Conservation (phyloP, 2,113 vertebrate genomes). For the Myrmophylax atrothorax region DNA sequence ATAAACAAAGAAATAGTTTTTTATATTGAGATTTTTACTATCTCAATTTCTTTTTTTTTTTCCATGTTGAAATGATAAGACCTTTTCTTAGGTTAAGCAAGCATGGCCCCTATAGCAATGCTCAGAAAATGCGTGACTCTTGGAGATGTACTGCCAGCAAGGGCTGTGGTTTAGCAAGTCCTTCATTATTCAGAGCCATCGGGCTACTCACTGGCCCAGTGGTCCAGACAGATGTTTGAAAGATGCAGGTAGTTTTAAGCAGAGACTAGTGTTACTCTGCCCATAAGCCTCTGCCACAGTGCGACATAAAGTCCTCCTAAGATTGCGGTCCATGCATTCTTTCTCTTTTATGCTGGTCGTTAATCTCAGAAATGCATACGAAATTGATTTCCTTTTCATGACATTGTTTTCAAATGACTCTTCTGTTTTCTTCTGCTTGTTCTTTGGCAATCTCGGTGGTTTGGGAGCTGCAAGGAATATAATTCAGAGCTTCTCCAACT, state of each 20-base stretch:
- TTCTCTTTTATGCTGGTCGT: neutral
- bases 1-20: neutral
- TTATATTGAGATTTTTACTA: neutral
- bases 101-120: neutral
- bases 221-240: neutral
- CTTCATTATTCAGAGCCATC: neutral
- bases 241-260: neutral
- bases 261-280: neutral
- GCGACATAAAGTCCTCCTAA: neutral
- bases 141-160: neutral
- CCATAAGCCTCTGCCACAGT: neutral
- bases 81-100: neutral
- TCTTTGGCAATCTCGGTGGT: constrained; percentile 36
- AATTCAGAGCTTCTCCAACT: constrained; percentile 42
- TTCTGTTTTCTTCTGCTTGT: constrained; percentile 44
- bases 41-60: neutral
- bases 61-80: neutral
- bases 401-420: constrained; percentile 60
- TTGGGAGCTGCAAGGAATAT: constrained; percentile 35
- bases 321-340: neutral
- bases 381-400: constrained; percentile 42
- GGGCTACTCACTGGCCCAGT: neutral
- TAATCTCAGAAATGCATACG: constrained; percentile 47
- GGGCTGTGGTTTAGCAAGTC: neutral
- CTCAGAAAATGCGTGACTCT: neutral